Evolutionary conservation across 2,888 invertebrate species (phyloP), one percentile per base, ranked within the genome.

Genomic region (Drosophila neoperkinsi): DNA sequence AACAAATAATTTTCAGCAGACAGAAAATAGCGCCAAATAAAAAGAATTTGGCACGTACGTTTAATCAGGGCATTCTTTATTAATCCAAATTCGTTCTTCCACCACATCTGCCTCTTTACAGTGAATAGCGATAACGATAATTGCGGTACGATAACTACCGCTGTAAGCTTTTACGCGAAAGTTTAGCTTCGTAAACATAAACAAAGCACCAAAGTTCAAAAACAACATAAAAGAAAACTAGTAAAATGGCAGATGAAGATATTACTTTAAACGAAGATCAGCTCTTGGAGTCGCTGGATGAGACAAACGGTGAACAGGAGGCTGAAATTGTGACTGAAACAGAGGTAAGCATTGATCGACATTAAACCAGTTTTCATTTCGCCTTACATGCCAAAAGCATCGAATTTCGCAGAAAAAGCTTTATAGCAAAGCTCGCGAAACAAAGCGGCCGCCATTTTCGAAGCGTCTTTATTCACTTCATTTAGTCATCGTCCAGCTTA

Each of bases 181-280:
- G 71, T 69, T 71, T 49, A 77, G 61, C 70, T 68, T 63, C 62
- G 66, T 58, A 79, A 75, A 71, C 72, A 78, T 74, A 79, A 81
- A 74, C 70, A 82, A 68, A 68, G 60, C 64, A 77, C 68, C 66
- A 81, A 88, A 82, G 77, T 74, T 73, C 57, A 73, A 61, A 62
- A 67, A 59, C 31, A 51, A 46, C 16, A 63, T 31, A 60, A 25
- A 81, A 77, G 52, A n/a, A 31, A 64, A 28, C 34, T 34, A 61
- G 21, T 49, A 46, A 81, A 84, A 93, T 93, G 93, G 93, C 93
- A 74, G 93, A 93, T 87, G 93, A 93, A 91, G 93, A 93, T 89
- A 90, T 93, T 81, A 90, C 93, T 74, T 85, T 93, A 81, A 93
- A 93, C 79, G 93, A 93, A 90, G 93, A 93, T 84, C 93, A 93